Percentiles rank a stretch among this genome's conserved stretches.
These are phyloP conservation scores for Phoebastria nigripes DNA, from an alignment of 2,797 vertebrate genomes.

Conservation along the genomic window DNA sequence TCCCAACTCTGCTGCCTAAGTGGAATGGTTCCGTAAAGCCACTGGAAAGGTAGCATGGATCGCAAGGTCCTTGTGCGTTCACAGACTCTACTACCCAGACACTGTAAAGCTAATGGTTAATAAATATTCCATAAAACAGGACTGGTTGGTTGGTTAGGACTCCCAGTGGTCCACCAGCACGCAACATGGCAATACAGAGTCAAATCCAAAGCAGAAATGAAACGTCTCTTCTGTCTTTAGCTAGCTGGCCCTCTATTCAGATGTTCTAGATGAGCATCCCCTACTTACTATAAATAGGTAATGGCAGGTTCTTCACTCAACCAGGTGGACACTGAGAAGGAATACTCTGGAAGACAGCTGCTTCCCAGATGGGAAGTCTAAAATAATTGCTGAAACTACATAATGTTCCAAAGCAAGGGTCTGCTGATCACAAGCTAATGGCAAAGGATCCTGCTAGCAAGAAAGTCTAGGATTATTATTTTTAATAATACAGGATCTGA, in stretches of 20 bases:
- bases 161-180: neutral
- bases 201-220: neutral
- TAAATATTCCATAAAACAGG: neutral
- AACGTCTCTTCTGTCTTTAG: neutral
- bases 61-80: fast-evolving
- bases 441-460: neutral
- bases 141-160: neutral
- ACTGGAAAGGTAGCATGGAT: neutral
- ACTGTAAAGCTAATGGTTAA: neutral
- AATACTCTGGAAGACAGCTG: neutral
- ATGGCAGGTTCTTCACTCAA: neutral
- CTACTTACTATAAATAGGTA: neutral
- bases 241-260: neutral
- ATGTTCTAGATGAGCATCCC: neutral
- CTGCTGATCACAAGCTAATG: neutral
- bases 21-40: neutral
- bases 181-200: neutral
- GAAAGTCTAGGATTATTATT: neutral
- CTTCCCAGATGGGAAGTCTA: neutral
- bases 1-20: neutral
- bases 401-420: neutral
- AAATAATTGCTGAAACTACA: neutral
- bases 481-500: neutral
- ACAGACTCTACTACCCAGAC: neutral
- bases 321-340: neutral